Conservation (phyloP, 1,140 invertebrate species). For the Drosophila malerkotliana region DNA sequence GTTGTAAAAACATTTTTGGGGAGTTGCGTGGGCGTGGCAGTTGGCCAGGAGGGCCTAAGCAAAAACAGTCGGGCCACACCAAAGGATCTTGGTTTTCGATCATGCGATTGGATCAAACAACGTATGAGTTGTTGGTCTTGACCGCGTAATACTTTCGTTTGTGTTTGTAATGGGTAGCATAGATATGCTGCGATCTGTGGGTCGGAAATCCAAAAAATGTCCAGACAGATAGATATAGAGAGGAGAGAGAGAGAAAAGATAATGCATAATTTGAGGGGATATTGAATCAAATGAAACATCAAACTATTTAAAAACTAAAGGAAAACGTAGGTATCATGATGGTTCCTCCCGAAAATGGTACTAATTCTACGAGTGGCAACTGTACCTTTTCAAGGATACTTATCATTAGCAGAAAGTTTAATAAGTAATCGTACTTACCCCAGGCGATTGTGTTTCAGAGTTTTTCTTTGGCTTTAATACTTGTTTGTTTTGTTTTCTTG, state of each 20-base stretch:
- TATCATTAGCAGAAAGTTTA: constrained; percentile 11
- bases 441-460: constrained; percentile 31
- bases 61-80: constrained; percentile 60
- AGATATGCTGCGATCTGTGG: constrained; percentile 82
- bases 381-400: constrained; percentile 28
- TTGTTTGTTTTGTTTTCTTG: constrained; percentile 39
- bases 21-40: constrained; percentile 36
- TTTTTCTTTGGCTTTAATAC: constrained; percentile 23
- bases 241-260: constrained; percentile 52
- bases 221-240: constrained; percentile 36
- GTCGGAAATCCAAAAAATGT: constrained; percentile 57
- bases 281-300: constrained; percentile 8
- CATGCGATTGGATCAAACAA: constrained; percentile 70
- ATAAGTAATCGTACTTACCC: constrained; percentile 47
- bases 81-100: constrained; percentile 28
- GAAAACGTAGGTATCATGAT: constrained; percentile 8
- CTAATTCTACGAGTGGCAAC: constrained; percentile 39
- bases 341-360: constrained; percentile 2
- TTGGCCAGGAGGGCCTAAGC: constrained; percentile 42
- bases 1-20: constrained; percentile 56
- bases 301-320: constrained; percentile 8
- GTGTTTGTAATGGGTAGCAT: constrained; percentile 82
- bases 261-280: constrained; percentile 53
- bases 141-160: constrained; percentile 83
- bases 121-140: constrained; percentile 80